Base-by-base conservation (phyloP, 2,797 vertebrate species). In the Acanthornis magna region DNA sequence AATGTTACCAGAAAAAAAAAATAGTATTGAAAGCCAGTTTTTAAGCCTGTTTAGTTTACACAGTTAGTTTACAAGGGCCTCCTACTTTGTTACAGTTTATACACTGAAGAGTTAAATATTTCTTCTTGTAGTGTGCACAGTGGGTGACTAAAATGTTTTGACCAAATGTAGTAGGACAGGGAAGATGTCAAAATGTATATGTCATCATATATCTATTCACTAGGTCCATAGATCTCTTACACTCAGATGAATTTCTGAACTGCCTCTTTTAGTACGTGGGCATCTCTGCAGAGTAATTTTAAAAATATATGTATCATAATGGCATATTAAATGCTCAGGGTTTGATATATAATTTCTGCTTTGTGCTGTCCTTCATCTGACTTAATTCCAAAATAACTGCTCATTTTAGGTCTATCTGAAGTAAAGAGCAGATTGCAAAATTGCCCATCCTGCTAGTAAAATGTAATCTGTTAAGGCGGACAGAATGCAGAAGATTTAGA, bases 341-440 rank as follows among this genome's bases (percentile, higher is more conserved):
- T 55, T 76, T 76, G 12, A 36, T 67, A 74, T 23, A 13, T 38
- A 72, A 53, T 16, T 90, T 75, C 23, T 70, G 16, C 20, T 80
- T 87, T 93, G 16, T 63, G 12, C 50, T 89, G 48, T 57, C 47
- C 55, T 88, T 91, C 74, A 82, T 67, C 48, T 95, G 76, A 67
- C 63, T 83, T 61, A 94, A 84, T 57, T 88, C 71, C 48, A 84
- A 95, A 95, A 86, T 88, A 85, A 81, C 34, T 62, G 47, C 18
- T 88, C 29, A n/a, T 88, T 95, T 89, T 84, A 84, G 36, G 26
- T 78, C 65, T 71, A 54, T 74, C 70, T 85, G 29, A 96, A 83
- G 50, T 53, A 73, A 57, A 86, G 19, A 91, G 32, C 54, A 91
- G 88, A 84, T 81, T 85, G 54, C 38, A 93, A 83, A 95, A 68